These are phyloP conservation scores for Vulpes vulpes DNA, from an alignment of 2,113 vertebrate genomes.

Conservation along the genomic window DNA sequence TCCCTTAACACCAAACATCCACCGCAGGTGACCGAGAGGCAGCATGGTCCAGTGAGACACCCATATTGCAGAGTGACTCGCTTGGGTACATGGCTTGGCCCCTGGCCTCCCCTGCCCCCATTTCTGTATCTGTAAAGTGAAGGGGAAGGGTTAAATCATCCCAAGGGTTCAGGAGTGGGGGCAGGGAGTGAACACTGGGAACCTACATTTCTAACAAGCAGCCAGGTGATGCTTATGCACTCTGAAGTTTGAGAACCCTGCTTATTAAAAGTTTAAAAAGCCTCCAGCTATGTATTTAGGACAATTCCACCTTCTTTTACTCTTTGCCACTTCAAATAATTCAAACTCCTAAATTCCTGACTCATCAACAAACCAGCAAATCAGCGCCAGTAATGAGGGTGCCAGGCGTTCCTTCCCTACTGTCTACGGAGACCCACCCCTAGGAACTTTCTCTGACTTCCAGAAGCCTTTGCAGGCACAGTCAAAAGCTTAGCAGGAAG, in stretches of 20 bases:
- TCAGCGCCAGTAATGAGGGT: background rate
- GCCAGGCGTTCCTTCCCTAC: background rate
- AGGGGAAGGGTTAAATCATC: background rate
- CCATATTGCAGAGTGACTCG: background rate
- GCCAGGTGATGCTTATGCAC: background rate
- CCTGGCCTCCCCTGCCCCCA: background rate
- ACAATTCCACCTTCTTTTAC: conserved; percentile 56
- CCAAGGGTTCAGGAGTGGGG: no score
- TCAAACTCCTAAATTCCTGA: conserved; percentile 35
- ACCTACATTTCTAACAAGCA: background rate
- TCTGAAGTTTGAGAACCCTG: background rate
- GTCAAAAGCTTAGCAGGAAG: background rate
- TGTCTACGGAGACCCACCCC: background rate
- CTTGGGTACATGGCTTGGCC: background rate
- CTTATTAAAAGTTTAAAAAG: conserved; percentile 29
- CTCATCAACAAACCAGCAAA: background rate
- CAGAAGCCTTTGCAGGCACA: background rate
- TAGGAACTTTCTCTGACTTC: background rate
- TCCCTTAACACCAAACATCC: background rate
- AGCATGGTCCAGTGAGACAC: background rate
- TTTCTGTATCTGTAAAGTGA: background rate
- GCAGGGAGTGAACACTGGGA: background rate
- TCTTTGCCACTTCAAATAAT: conserved; percentile 50
- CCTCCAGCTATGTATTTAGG: conserved; percentile 40
- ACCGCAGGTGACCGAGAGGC: background rate